Evolutionary conservation across 2,113 vertebrate species (phyloP).

Genomic region (Ophthalmolycus amberensis): DNA sequence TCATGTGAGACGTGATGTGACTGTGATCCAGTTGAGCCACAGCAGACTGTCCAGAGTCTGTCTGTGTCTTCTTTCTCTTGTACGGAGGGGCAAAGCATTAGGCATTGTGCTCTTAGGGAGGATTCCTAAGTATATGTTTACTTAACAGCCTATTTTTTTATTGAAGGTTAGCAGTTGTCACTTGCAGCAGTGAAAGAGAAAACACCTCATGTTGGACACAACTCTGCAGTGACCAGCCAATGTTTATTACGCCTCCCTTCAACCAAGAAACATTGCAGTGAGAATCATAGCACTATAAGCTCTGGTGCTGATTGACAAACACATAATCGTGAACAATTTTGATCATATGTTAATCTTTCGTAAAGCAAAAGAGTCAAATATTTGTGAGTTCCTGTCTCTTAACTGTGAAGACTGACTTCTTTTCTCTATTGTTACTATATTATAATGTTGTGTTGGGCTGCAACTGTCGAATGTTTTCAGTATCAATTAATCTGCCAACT

Average conservation of each 20-base stretch:
- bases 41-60: conserved; percentile 22
- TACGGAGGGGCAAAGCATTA: conserved; percentile 7
- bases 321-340: background rate
- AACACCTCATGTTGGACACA: background rate
- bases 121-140: conserved; percentile 26
- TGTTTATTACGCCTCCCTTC: background rate
- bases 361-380: background rate
- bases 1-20: conserved; percentile 31
- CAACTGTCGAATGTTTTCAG: background rate
- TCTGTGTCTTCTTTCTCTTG: conserved; percentile 21
- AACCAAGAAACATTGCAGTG: background rate
- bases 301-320: background rate
- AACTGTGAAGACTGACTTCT: background rate
- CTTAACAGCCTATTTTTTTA: background rate
- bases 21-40: conserved; percentile 45
- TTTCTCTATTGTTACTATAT: background rate
- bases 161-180: background rate
- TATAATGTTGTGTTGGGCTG: background rate
- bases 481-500: background rate
- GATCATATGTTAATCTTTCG: background rate
- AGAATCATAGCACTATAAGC: background rate
- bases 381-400: background rate
- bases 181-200: conserved; percentile 10
- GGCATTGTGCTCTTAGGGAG: background rate
- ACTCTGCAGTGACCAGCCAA: background rate